Conservation (phyloP, 1,140 invertebrate genomes). For the Patella vulgata region DNA sequence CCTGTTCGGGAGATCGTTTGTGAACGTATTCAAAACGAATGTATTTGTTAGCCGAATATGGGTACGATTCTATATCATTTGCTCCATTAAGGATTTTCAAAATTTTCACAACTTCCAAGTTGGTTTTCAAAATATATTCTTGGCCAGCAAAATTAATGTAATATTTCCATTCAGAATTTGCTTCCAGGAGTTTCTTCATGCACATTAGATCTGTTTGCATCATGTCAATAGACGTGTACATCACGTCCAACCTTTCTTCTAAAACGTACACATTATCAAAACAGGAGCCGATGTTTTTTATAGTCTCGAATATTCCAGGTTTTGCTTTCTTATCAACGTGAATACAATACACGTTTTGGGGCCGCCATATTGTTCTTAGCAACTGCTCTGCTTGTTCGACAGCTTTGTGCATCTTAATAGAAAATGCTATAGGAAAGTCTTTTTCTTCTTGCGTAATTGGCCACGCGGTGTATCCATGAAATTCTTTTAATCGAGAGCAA, state of each 20-base stretch:
- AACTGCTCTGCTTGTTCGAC: slow-evolving; percentile 56
- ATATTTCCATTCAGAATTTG: slow-evolving; percentile 50
- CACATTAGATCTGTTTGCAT: slow-evolving; percentile 46
- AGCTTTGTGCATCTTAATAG: slow-evolving; percentile 48
- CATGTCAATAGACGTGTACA: slow-evolving; percentile 35
- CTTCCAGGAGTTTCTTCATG: slow-evolving; percentile 28
- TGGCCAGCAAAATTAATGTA: slow-evolving; percentile 58
- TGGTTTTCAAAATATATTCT: slow-evolving; percentile 58
- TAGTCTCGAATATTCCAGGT: slow-evolving; percentile 27
- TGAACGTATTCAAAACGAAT: slow-evolving; percentile 22
- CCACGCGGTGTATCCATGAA: slow-evolving; percentile 28
- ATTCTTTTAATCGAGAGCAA: slow-evolving; percentile 21
- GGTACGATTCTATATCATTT: slow-evolving; percentile 49
- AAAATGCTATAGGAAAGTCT: slow-evolving; percentile 53
- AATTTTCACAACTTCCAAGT: slow-evolving; percentile 52
- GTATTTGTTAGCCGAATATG: slow-evolving; percentile 17
- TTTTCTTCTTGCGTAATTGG: slow-evolving; percentile 36
- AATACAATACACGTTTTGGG: slow-evolving; percentile 65
- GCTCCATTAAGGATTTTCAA: slow-evolving; percentile 45
- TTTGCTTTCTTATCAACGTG: slow-evolving; percentile 54
- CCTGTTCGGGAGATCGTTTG: slow-evolving; percentile 10
- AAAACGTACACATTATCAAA: slow-evolving; percentile 49
- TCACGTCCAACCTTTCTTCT: slow-evolving; percentile 26
- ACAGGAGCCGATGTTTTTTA: slow-evolving; percentile 43
- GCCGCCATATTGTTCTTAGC: slow-evolving; percentile 56